Percentiles rank a stretch among this genome's conserved stretches.
Evolutionary conservation across 1,140 invertebrate species (phyloP).

Genomic region (Tachypleus tridentatus): DNA sequence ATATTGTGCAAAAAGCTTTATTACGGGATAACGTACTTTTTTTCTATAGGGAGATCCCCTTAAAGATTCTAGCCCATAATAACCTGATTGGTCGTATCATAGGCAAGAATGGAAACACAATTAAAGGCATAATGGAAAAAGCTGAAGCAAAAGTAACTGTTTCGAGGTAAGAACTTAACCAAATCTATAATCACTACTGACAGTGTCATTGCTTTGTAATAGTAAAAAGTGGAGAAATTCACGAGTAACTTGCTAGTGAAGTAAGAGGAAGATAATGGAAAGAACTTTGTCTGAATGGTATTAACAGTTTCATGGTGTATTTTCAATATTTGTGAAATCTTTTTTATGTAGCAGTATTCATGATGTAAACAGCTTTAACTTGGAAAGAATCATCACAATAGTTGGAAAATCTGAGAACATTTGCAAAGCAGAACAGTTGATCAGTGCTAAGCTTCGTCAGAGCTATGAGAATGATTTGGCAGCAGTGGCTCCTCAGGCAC

Average conservation of each 20-base stretch:
- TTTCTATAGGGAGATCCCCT: slow-evolving; percentile 63
- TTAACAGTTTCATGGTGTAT: no score
- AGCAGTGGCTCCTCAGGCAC: slow-evolving; percentile 55
- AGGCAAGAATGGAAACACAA: slow-evolving; percentile 82
- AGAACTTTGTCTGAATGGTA: no score
- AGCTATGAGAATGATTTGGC: slow-evolving; percentile 91
- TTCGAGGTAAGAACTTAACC: slow-evolving; percentile 44
- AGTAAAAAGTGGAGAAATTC: no score
- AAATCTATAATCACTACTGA: no score
- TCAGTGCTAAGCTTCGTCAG: slow-evolving; percentile 85
- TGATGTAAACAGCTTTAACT: slow-evolving; percentile 82
- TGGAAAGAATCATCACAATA: slow-evolving; percentile 92
- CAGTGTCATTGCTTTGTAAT: no score
- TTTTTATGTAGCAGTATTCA: slow-evolving; percentile 53
- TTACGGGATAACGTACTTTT: slow-evolving; percentile 15
- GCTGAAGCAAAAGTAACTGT: slow-evolving; percentile 95
- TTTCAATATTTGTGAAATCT: not conserved
- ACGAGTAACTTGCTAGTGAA: no score
- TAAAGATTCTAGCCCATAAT: slow-evolving; percentile 94
- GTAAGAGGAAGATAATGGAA: no score
- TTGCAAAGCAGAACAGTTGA: slow-evolving; percentile 83
- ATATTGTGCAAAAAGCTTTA: not conserved
- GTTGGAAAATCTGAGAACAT: slow-evolving; percentile 82
- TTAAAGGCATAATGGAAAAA: slow-evolving; percentile 96
- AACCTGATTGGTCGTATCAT: slow-evolving; percentile 95